phyloP scores from a whole-genome alignment of 2,113 vertebrate species.

The Coreoperca whiteheadi region DNA sequence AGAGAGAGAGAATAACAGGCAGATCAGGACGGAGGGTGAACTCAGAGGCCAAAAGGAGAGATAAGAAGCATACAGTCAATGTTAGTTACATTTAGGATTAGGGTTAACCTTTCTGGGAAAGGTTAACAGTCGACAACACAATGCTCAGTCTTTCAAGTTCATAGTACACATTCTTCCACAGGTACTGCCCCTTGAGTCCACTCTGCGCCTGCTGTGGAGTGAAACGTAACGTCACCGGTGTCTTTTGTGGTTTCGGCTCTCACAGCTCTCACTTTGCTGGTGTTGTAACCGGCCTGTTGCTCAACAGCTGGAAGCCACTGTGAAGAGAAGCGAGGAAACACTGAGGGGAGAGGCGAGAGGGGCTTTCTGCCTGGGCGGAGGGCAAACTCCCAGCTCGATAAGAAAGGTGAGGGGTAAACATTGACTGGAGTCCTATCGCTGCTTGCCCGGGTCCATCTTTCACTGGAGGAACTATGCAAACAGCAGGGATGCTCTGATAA shows the following conservation, averaged over 20 bases:
- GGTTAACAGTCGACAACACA: slow-evolving; percentile 52
- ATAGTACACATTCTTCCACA: slow-evolving; percentile 30
- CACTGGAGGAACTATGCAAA: slow-evolving; percentile 74
- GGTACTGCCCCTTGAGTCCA: not conserved
- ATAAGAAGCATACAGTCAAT: slow-evolving; percentile 54
- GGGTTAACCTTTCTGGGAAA: slow-evolving; percentile 35
- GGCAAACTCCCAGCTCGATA: slow-evolving; percentile 72
- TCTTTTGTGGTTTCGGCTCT: slow-evolving; percentile 26
- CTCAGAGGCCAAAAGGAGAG: slow-evolving; percentile 19
- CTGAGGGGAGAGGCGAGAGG: slow-evolving; percentile 22
- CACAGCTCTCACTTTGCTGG: slow-evolving; percentile 23
- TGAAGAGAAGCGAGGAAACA: slow-evolving; percentile 26
- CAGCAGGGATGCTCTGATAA: slow-evolving; percentile 67
- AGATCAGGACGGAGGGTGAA: slow-evolving; percentile 6
- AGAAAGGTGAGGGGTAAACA: slow-evolving; percentile 82
- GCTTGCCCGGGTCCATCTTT: slow-evolving; percentile 74
- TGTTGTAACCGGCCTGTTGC: slow-evolving; percentile 37
- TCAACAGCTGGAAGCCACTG: slow-evolving; percentile 34
- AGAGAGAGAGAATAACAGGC: slow-evolving; percentile 1
- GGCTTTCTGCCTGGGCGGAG: slow-evolving; percentile 59
- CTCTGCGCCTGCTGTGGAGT: slow-evolving; percentile 4
- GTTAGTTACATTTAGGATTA: slow-evolving; percentile 48
- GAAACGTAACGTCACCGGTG: not conserved
- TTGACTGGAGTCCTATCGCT: slow-evolving; percentile 71
- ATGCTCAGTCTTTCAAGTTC: slow-evolving; percentile 25